Base-by-base conservation (phyloP, 2,797 vertebrate genomes). In the Melanotaenia trifasciata region DNA sequence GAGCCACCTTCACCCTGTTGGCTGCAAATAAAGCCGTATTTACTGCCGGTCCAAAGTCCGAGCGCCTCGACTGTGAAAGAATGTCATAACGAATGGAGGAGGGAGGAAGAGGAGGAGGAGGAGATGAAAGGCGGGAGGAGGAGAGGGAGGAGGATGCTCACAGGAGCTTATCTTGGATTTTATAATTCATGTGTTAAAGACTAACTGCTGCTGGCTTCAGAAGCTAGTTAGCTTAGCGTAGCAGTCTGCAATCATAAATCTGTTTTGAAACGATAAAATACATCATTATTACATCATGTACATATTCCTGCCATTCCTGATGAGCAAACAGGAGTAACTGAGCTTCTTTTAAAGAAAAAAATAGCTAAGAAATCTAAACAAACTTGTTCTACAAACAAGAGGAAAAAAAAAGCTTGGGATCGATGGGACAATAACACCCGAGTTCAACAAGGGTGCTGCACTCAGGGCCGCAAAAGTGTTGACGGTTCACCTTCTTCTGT, bases 1-100 rank as follows among this genome's bases (percentile, higher is more conserved):
- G 0, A 3, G 54, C 72, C 74, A 72, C 74, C 79, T 78, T 81
- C 88, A 81, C 79, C 85, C 82, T 60, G 72, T 67, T 72, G 69
- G 88, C 79, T 65, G 87, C 90, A 95, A 94, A 94, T 93, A 94
- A 92, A 92, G 91, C 86, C 86, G 84, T 94, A 93, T 95, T 95
- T 95, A 93, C 93, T 78, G 90, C 63, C 51, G 86, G 94, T 93
- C 89, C 94, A 94, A 94, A 95, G 94, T 92, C 87, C 85, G 80
- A 90, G 84, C 36, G 53, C 81, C 84, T 88, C 68, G 58, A 20
- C 90, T 93, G 92, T 95, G 93, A 93, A 95, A 94, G 94, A 95
- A 95, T 95, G 93, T 91, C 77, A 72, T 77, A 78, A 67, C 51
- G 90, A 79, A 72, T 77, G 84, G 86, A 79, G 81, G 91, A 81